Conservation (phyloP, 2,888 invertebrate genomes). For the Hanleya hanleyi region DNA sequence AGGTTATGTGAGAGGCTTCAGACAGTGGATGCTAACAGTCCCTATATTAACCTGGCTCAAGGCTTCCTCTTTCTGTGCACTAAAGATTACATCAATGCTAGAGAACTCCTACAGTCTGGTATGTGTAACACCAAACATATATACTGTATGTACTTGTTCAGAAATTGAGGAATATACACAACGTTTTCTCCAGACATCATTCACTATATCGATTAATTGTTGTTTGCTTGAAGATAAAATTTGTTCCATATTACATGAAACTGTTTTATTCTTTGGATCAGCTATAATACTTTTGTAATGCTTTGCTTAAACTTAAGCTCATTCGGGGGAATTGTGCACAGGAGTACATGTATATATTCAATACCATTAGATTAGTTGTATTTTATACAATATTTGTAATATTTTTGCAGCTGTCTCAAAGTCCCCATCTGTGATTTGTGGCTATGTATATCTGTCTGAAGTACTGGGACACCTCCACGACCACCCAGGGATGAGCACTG, state of each 20-base stretch:
- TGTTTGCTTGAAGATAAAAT: too few relatives aligned
- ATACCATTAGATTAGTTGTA: too few relatives aligned
- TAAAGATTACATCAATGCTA: slow-evolving; percentile 45
- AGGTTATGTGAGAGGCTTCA: slow-evolving; percentile 9
- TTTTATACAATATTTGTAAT: too few relatives aligned
- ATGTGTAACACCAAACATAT: slow-evolving; percentile 11
- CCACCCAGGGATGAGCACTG: slow-evolving; percentile 13
- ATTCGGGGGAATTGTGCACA: too few relatives aligned
- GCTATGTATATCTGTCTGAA: slow-evolving; percentile 27
- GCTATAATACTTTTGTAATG: too few relatives aligned
- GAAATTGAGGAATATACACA: too few relatives aligned
- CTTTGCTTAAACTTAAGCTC: too few relatives aligned
- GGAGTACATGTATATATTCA: too few relatives aligned
- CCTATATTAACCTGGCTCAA: slow-evolving; percentile 27
- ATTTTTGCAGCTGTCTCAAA: neutral
- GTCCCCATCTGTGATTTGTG: slow-evolving; percentile 15
- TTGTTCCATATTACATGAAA: too few relatives aligned
- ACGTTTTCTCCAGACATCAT: too few relatives aligned
- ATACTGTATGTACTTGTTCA: neutral
- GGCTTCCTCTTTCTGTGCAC: slow-evolving; percentile 43
- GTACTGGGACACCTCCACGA: slow-evolving; percentile 23
- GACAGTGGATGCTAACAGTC: slow-evolving; percentile 11
- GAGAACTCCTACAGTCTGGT: slow-evolving; percentile 45
- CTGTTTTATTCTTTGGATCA: too few relatives aligned
- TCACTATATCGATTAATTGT: too few relatives aligned